Conservation (phyloP, 1,140 invertebrate species). For the Sinonovacula constricta region DNA sequence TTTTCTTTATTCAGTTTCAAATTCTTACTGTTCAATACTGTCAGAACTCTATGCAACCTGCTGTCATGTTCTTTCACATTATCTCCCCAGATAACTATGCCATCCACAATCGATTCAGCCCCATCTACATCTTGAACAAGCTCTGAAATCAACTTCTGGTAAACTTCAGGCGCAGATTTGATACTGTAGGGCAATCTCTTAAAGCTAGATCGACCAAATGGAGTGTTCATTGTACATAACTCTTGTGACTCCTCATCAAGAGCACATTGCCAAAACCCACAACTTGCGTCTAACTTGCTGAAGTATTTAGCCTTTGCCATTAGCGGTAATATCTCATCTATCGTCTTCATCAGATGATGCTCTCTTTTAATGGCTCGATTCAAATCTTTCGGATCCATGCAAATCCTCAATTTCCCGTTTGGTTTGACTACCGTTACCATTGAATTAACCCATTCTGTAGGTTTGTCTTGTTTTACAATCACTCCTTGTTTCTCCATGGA, state of each 20-base stretch:
- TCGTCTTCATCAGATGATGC: conserved; percentile 55
- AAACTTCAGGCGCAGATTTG: conserved; percentile 74
- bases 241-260: conserved; percentile 46
- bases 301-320: conserved; percentile 77
- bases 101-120: conserved; percentile 13
- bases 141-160: conserved; percentile 74
- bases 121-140: conserved; percentile 16
- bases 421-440: conserved; percentile 54
- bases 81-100: conserved; percentile 19
- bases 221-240: conserved; percentile 63
- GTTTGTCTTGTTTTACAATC: conserved; percentile 56
- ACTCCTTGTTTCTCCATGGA: conserved; percentile 54
- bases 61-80: conserved; percentile 10
- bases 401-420: conserved; percentile 51
- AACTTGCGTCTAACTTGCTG: conserved; percentile 78
- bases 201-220: conserved; percentile 53
- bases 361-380: conserved; percentile 57
- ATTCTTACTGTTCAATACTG: neutral
- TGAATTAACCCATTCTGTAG: conserved; percentile 28
- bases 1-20: conserved; percentile 1
- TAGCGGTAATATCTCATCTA: conserved; percentile 53
- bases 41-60: neutral
- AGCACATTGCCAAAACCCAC: conserved; percentile 45
- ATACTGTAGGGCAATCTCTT: conserved; percentile 52
- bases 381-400: conserved; percentile 62